phyloP scores from a whole-genome alignment of 2,888 invertebrate species.

The Xanthorhoe spadicearia region DNA sequence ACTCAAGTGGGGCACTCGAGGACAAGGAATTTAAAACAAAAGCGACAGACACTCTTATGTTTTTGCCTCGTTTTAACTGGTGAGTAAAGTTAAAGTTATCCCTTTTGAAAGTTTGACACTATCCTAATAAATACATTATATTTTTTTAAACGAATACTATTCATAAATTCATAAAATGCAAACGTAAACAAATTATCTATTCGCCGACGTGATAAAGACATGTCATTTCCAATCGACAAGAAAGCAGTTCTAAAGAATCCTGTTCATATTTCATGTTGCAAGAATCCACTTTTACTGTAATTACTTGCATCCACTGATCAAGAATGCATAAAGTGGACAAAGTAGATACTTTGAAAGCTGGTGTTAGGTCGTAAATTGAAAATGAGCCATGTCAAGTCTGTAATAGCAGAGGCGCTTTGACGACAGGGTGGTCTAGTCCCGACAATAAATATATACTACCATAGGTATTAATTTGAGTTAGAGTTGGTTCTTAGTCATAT shows the following conservation, averaged over 20 bases:
- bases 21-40: slow-evolving; percentile 31
- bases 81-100: slow-evolving; percentile 1
- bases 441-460: slow-evolving; percentile 8
- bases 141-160: too few relatives aligned
- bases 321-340: slow-evolving; percentile 34
- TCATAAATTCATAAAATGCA: neutral
- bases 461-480: neutral
- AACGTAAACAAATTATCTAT: neutral
- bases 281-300: slow-evolving; percentile 34
- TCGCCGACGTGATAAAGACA: slow-evolving; percentile 15
- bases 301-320: slow-evolving; percentile 24
- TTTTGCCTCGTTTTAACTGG: slow-evolving; percentile 17
- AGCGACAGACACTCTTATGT: slow-evolving; percentile 24
- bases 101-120: slow-evolving; percentile 8
- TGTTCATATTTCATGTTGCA: slow-evolving; percentile 29
- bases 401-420: slow-evolving; percentile 46
- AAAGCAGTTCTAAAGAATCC: slow-evolving; percentile 14
- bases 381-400: slow-evolving; percentile 42
- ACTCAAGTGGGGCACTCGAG: slow-evolving; percentile 52
- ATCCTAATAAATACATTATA: neutral
- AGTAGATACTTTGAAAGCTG: slow-evolving; percentile 40
- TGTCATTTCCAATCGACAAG: slow-evolving; percentile 20
- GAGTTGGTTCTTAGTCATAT: neutral
- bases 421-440: slow-evolving; percentile 47
- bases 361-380: slow-evolving; percentile 56